phyloP scores from a whole-genome alignment of 2,888 invertebrate genomes.

The Caenorhabditis panamensis region DNA sequence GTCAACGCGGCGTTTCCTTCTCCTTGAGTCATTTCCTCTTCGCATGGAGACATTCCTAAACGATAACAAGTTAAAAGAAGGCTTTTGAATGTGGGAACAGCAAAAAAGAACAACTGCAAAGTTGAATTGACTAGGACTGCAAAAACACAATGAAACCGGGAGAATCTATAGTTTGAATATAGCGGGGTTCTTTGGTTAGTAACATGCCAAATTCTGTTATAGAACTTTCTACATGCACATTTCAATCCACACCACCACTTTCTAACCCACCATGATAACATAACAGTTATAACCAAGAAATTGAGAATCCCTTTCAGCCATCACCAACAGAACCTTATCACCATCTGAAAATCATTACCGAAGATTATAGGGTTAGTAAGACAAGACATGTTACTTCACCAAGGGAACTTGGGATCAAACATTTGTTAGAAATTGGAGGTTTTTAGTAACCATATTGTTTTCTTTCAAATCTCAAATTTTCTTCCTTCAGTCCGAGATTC shows the following conservation, averaged over 20 bases:
- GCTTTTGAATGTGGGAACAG: not conserved
- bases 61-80: not conserved
- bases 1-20: slow-evolving; percentile 72
- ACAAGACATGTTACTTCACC: not conserved
- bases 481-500: not conserved
- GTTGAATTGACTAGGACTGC: too few relatives aligned
- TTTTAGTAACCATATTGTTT: slow-evolving; percentile 49
- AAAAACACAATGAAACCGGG: too few relatives aligned
- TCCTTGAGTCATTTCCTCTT: slow-evolving; percentile 75
- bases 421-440: slow-evolving; percentile 11
- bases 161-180: too few relatives aligned
- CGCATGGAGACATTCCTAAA: slow-evolving; percentile 74
- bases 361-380: slow-evolving; percentile 6
- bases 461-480: slow-evolving; percentile 11
- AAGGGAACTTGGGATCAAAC: not conserved
- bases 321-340: slow-evolving; percentile 10
- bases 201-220: not conserved
- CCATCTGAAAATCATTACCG: slow-evolving; percentile 2
- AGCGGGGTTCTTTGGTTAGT: too few relatives aligned
- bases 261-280: not conserved
- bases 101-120: not conserved
- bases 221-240: not conserved
- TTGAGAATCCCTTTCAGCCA: not conserved
- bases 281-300: slow-evolving; percentile 14
- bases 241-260: slow-evolving; percentile 8